Conservation (phyloP, 2,113 vertebrate species). For the Mastomys coucha region DNA sequence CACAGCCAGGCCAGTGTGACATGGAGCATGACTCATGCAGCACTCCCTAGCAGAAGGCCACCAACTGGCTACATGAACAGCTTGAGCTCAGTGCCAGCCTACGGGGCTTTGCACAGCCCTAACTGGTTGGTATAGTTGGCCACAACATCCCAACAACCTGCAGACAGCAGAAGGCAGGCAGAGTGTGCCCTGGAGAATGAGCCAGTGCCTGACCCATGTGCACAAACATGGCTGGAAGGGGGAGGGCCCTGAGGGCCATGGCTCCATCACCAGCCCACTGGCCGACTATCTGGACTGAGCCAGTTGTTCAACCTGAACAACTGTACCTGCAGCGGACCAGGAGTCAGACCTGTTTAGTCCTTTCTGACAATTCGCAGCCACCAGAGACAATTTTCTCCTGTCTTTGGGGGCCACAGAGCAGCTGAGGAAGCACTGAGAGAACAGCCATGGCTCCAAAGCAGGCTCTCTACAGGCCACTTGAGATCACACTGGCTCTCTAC, state of each 20-base stretch:
- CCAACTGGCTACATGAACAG: not conserved
- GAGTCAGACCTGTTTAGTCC: not conserved
- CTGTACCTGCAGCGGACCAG: not conserved
- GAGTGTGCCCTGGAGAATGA: not conserved
- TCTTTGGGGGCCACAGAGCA: not conserved
- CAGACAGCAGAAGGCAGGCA: no score
- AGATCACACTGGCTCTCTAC: no score
- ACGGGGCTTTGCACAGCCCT: not conserved
- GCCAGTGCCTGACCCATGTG: no score
- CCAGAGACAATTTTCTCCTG: not conserved
- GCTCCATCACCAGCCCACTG: not conserved
- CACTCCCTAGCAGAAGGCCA: no score
- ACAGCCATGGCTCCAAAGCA: not conserved
- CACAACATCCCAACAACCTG: not conserved
- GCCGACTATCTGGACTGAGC: not conserved
- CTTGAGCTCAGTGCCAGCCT: no score
- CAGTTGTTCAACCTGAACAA: not conserved
- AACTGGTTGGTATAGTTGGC: no score
- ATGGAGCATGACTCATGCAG: rapidly evolving
- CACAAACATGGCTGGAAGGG: rapidly evolving
- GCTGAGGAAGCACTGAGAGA: not conserved
- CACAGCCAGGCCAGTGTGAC: not conserved
- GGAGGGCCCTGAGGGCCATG: not conserved
- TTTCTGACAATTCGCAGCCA: not conserved
- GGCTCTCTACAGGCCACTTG: not conserved